Base-by-base conservation (phyloP, 1,140 invertebrate species). In the Drosophila mauritiana region DNA sequence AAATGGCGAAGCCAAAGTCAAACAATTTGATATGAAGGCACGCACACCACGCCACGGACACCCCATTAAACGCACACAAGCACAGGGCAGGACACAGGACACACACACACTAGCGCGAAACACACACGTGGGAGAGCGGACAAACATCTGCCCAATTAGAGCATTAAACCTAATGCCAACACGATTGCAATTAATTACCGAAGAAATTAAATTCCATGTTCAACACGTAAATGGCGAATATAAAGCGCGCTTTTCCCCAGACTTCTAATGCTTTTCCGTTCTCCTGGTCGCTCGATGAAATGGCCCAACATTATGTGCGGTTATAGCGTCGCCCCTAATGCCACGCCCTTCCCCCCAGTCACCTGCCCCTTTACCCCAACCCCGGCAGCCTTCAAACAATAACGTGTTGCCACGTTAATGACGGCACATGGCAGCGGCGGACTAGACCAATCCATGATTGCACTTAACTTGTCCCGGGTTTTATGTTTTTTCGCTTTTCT, bases 101-200 rank as follows among this genome's bases (percentile, higher is more conserved):
- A 8, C 27, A 31, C 31, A 10, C 31, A 31, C 31, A 31, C 2
- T 40, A 15, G 22, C 31, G 53, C 0, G 4, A 20, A 17, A 36
- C 42, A 48, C 17, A 39, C 51, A 56, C 43, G 51, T 64, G 31
- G 43, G 5, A 34, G 39, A 61, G 39, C 15, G 61, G 61, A 43
- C 59, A 45, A 45, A 64, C 70, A 81, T 81, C 73, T 78, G 64
- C 59, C 67, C 80, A 83, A 88, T 88, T 89, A 89, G 76, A 80
- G 69, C 84, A 89, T 89, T 89, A 89, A 89, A 84, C 77, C 68
- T 89, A 89, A 89, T 89, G 76, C 84, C 84, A 89, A 89, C 84
- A 89, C 84, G 84, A 89, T 89, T 89, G 84, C 84, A 89, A 89
- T 89, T 89, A 89, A 89, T 89, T 89, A 89, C 84, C 84, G 70